These are phyloP conservation scores for Mactromeris polynyma DNA, from an alignment of 2,888 invertebrate genomes.

Conservation along the genomic window DNA sequence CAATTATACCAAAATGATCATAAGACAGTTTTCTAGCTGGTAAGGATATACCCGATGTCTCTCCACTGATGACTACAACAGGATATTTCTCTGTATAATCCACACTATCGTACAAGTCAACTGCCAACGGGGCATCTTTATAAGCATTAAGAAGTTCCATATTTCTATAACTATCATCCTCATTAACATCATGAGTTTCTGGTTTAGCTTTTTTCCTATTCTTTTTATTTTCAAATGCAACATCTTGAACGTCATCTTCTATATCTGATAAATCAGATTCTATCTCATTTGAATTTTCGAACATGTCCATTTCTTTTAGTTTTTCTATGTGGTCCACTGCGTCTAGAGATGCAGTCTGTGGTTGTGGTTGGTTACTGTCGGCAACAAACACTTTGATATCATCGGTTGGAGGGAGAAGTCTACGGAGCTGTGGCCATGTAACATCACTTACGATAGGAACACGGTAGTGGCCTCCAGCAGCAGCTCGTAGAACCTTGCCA, in stretches of 20 bases:
- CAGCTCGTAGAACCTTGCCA: constrained; percentile 94
- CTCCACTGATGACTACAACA: constrained; percentile 94
- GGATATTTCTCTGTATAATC: constrained; percentile 81
- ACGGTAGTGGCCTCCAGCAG: constrained; percentile 94
- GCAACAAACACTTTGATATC: constrained; percentile 85
- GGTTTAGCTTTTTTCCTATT: background rate
- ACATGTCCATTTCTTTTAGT: constrained; percentile 23
- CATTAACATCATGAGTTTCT: constrained; percentile 41
- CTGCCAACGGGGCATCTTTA: constrained; percentile 68
- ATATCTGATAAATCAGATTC: background rate
- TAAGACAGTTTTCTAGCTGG: constrained; percentile 91
- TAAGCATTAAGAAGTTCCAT: constrained; percentile 50
- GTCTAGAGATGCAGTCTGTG: constrained; percentile 44
- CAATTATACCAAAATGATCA: constrained; percentile 89
- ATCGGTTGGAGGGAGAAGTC: constrained; percentile 87
- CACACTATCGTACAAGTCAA: constrained; percentile 68
- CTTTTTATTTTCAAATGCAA: background rate
- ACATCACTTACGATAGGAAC: constrained; percentile 91
- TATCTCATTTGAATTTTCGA: constrained; percentile 18
- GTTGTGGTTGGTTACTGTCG: constrained; percentile 57
- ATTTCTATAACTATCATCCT: constrained; percentile 24
- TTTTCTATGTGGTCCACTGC: constrained; percentile 48
- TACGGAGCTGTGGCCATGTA: constrained; percentile 90
- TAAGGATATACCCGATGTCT: constrained; percentile 94
- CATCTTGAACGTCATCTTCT: background rate